phyloP scores from a whole-genome alignment of 2,888 invertebrate genomes.

The Volucella inflata region DNA sequence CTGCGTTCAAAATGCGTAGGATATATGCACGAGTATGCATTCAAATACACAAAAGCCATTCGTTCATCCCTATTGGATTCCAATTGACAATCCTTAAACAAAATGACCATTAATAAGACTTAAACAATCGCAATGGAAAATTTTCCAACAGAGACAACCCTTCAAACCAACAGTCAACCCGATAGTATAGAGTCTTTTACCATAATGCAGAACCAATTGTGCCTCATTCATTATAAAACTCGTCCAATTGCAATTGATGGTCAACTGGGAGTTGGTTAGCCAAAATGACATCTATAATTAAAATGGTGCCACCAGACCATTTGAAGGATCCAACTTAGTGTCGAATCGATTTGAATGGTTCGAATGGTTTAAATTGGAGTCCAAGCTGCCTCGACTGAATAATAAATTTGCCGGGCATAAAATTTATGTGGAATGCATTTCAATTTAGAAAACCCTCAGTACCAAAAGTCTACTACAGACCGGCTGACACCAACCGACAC shows the following conservation, averaged over 20 bases:
- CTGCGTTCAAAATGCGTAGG: too few relatives aligned
- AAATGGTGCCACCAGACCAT: conserved; percentile 50
- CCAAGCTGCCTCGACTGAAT: conserved; percentile 53
- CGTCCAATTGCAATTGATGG: conserved; percentile 69
- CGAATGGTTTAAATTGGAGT: not conserved
- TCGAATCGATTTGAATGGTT: not conserved
- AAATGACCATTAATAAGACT: conserved; percentile 43
- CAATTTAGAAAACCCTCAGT: conserved; percentile 61
- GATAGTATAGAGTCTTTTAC: not conserved
- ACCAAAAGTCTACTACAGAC: not conserved
- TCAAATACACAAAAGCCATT: not conserved
- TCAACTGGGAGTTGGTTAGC: conserved; percentile 69
- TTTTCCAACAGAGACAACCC: conserved; percentile 14
- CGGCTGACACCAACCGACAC: not conserved
- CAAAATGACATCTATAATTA: conserved; percentile 74
- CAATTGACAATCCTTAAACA: conserved; percentile 47
- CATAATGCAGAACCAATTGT: conserved; percentile 39
- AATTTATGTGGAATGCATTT: conserved; percentile 69
- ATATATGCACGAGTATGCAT: too few relatives aligned
- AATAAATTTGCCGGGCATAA: conserved; percentile 66
- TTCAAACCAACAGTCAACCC: not conserved
- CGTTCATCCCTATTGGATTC: too few relatives aligned
- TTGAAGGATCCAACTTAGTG: conserved; percentile 42
- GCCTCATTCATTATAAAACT: conserved; percentile 69
- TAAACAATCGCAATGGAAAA: conserved; percentile 36